Percentiles rank a stretch among this genome's conserved stretches.
phyloP scores from a whole-genome alignment of 2,113 vertebrate species.

The Aleadryas rufinucha region DNA sequence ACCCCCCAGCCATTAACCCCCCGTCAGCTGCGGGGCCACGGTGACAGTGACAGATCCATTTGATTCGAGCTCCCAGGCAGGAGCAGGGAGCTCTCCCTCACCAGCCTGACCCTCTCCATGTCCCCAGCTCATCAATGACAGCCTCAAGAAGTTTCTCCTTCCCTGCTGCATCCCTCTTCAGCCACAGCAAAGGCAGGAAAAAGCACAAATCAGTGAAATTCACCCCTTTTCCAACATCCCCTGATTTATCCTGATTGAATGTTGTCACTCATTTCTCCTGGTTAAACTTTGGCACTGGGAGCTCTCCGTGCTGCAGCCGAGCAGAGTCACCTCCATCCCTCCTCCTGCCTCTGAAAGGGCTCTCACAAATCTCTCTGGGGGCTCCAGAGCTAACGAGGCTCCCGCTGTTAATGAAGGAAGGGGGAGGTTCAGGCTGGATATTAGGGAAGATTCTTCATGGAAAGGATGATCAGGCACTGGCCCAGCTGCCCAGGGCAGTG shows the following conservation, averaged over 20 bases:
- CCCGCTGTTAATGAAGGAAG: fast-evolving
- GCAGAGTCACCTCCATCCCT: neutral
- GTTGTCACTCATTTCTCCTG: neutral
- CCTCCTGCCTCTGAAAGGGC: neutral
- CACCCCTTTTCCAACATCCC: neutral
- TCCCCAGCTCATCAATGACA: fast-evolving
- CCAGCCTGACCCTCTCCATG: neutral
- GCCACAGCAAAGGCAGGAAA: neutral
- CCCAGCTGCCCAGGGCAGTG: neutral
- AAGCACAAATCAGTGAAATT: neutral
- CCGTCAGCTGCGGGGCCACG: fast-evolving
- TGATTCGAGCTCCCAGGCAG: neutral
- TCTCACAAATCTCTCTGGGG: neutral
- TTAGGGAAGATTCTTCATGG: neutral
- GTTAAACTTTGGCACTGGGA: neutral
- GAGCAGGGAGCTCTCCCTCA: neutral
- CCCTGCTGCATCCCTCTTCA: neutral
- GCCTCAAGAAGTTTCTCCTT: neutral
- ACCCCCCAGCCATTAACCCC: neutral
- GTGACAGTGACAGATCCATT: neutral
- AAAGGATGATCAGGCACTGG: too few relatives aligned
- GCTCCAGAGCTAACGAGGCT: neutral
- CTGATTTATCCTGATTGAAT: neutral
- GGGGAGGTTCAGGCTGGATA: neutral
- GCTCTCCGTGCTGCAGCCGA: neutral